Base-by-base conservation (phyloP, 1,140 invertebrate species). In the Acromyrmex charruanus region DNA sequence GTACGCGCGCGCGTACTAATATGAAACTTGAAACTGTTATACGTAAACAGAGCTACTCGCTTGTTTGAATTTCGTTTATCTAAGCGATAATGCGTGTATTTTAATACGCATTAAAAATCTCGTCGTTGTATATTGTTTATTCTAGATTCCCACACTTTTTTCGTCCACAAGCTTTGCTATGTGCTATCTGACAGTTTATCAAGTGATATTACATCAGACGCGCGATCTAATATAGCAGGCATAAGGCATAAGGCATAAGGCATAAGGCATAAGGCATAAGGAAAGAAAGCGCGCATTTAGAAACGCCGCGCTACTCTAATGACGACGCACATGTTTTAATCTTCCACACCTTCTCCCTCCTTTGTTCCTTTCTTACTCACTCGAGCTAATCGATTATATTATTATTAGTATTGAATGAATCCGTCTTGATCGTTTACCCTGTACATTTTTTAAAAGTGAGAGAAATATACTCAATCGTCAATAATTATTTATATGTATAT, bases 51-150 rank as follows among this genome's bases (percentile, higher is more conserved):
- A 49, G 6, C 5, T 39, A 16, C 0, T 28, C 21, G 68, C 39
- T 51, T 71, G 28, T 71, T 49, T 51, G 21, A 71, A 71, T 71
- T 71, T 71, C 68, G 44, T 71, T 71, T 71, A 71, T 71, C 68
- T 71, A 71, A 71, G 68, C 68, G 28, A 10, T 25, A 74, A 63
- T 21, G 44, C 9, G 12, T 66, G 35, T 49, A 44, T 65, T 63
- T 77, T 12, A 28, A 31, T 21, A 14, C 55, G 1, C 3, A 3
- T 77, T 61, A 14, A 39, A 39, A 69, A 58, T 44, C 14, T 35
- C 7, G 3, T 49, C 18, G 6, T 39, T 44, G 2, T 16, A 5
- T 39, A 44, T 71, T 16, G 12, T 35, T 35, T 68, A 21, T 21
- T 66, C 5, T 9, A 21, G 39, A 79, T 49, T 10, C 0, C 3